Evolutionary conservation across 2,888 invertebrate genomes (phyloP).

Genomic region (Deilephila porcellus): DNA sequence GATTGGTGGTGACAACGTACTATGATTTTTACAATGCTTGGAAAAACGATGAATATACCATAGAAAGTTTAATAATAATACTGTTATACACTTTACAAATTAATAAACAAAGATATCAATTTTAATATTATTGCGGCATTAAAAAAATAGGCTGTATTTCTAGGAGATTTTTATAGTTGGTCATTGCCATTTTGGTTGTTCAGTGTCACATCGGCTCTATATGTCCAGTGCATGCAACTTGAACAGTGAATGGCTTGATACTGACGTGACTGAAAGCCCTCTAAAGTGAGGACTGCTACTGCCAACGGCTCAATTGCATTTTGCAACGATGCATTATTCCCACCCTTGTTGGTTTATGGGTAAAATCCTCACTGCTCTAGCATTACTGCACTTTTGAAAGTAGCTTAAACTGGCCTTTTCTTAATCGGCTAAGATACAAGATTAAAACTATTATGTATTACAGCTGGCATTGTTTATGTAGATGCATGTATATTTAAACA

Average conservation of each 20-base stretch:
- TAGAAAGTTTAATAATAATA: not conserved
- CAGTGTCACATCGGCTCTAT: not conserved
- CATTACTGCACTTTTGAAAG: not conserved
- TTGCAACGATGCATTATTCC: conserved; percentile 12
- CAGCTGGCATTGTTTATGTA: not conserved
- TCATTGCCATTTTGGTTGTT: not conserved
- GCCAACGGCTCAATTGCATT: not conserved
- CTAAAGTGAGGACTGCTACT: not conserved
- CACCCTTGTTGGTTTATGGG: not conserved
- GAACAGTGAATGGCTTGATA: conserved; percentile 3
- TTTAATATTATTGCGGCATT: no score
- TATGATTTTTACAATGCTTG: not conserved
- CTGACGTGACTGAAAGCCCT: conserved; percentile 8
- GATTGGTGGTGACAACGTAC: not conserved
- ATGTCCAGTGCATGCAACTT: conserved; percentile 18
- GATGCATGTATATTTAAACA: not conserved
- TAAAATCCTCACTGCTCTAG: conserved; percentile 10
- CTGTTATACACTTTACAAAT: no score
- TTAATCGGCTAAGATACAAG: not conserved
- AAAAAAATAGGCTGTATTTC: no score
- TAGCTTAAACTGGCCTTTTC: not conserved
- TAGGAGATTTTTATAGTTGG: not conserved
- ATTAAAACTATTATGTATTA: not conserved
- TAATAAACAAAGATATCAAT: no score
- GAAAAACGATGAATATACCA: not conserved